Evolutionary conservation across 2,888 invertebrate species (phyloP), one percentile per base, ranked within the genome.

Genomic region (Athalia cordata): DNA sequence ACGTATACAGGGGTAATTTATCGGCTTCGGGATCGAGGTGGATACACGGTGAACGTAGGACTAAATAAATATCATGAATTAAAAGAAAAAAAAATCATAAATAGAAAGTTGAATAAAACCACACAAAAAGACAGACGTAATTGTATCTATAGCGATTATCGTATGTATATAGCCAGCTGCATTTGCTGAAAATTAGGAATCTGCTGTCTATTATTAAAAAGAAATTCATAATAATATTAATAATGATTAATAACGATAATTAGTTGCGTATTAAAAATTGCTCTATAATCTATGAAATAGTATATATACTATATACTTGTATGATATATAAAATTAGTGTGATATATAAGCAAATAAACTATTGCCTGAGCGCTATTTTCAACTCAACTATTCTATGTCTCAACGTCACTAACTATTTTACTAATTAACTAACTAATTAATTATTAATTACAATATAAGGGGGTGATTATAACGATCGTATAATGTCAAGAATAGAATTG

Each of bases 361-460:
- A 62, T 43, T 72, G 72, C 59, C 72, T 57, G 72, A 72, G 72
- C 57, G 72, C 72, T 72, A 72, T 72, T 43, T 47, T 72, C 72
- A 72, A 72, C 13, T 55, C n/a, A 50, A 59, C 43, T 72, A 59
- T 47, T 72, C 57, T 72, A 72, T 52, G 11, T 72, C 72, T 72
- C 57, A 57, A 72, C 72, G 59, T 72, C 72, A 72, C 72, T 68
- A 68, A 43, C 68, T 68, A 68, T n/a, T 15, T 68, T 52, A 55
- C 68, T 68, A 68, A 68, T 52, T 55, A 11, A 68, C 68, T 68
- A 68, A 68, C 68, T 68, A 68, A 68, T 68, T 68, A 68, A 43
- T 52, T 68, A 68, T 52, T 55, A 29, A 29, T 29, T 29, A 29
- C 29, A 29, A 29, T 29, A 29, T 29, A 29, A 29, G 29, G 29